These are phyloP conservation scores for Psylliodes chrysocephalus DNA, from an alignment of 2,888 invertebrate genomes.

Conservation along the genomic window DNA sequence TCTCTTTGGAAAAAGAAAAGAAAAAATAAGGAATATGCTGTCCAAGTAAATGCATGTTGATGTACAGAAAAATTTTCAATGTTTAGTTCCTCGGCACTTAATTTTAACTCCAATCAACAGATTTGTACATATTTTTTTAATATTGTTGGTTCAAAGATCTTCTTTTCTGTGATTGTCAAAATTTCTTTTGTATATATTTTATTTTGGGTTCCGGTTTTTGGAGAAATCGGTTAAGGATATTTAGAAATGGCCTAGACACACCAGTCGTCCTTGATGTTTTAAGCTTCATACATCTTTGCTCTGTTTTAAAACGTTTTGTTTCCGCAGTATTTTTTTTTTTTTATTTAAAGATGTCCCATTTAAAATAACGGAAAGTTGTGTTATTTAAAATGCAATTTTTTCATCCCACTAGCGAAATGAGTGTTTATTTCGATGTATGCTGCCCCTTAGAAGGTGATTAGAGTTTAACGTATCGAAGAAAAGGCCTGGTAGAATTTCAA, in stretches of 20 bases:
- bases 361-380: too few relatives aligned
- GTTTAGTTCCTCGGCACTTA: conserved; percentile 42
- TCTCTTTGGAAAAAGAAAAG: conserved; percentile 37
- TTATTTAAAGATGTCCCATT: too few relatives aligned
- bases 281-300: too few relatives aligned
- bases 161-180: conserved; percentile 53
- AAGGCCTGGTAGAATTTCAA: too few relatives aligned
- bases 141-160: conserved; percentile 48
- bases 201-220: conserved; percentile 23
- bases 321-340: too few relatives aligned
- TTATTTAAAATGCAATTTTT: too few relatives aligned
- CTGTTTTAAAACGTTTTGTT: too few relatives aligned
- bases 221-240: not conserved
- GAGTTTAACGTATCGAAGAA: too few relatives aligned
- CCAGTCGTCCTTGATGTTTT: too few relatives aligned
- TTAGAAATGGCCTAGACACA: conserved; percentile 10
- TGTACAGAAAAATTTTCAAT: conserved; percentile 39
- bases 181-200: conserved; percentile 50
- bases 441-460: too few relatives aligned
- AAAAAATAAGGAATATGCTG: conserved; percentile 29
- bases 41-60: conserved; percentile 48
- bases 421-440: too few relatives aligned
- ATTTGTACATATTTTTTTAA: conserved; percentile 51
- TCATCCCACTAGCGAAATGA: too few relatives aligned
- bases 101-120: conserved; percentile 41